Evolutionary conservation across 2,797 vertebrate genomes (phyloP), one percentile per base, ranked within the genome.

Genomic region (Arvicola amphibius): DNA sequence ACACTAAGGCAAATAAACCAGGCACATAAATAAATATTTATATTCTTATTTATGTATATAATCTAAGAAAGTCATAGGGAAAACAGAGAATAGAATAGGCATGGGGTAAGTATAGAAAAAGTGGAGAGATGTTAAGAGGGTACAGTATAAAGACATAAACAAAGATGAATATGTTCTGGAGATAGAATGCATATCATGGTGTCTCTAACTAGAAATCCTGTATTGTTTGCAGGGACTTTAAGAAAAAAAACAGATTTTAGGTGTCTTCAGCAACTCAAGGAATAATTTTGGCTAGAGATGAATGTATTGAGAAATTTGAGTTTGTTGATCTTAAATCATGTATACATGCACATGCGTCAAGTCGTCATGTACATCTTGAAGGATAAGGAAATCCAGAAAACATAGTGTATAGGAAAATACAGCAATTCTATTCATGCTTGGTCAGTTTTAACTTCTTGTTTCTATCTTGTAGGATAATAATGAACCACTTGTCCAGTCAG

Each of bases 381-480:
- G 40, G 23, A 74, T 9, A 37, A 1, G 17, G 29, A 59, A 32
- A 51, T 69, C 32, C 12, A 87, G 53, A 67, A 61, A 71, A 9
- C 2, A 25, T 5, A 6, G 23, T 53, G 25, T 43, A 5, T 25
- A 73, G 48, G 29, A 78, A 87, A 43, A 29, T 0, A n/a, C 25
- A 37, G 11, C 53, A 46, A 40, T 23, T 34, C 46, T 37, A 2
- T 12, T 88, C 8, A 21, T 0, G 27, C 7, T 34, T 56, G 37
- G 23, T 61, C 2, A 51, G 59, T 76, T 76, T 25, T 81, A 76
- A 96, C n/a, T 16, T 71, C 8, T 17, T 86, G 0, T 92, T 90
- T 29, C 1, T 85, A 19, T 56, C 59, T 93, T 91, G 59, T 93
- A 98, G 98, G 97, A 90, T 65, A 69, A 86, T 73, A 74, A 65